Evolutionary conservation across 2,113 vertebrate genomes (phyloP).

Genomic region (Tichodroma muraria): DNA sequence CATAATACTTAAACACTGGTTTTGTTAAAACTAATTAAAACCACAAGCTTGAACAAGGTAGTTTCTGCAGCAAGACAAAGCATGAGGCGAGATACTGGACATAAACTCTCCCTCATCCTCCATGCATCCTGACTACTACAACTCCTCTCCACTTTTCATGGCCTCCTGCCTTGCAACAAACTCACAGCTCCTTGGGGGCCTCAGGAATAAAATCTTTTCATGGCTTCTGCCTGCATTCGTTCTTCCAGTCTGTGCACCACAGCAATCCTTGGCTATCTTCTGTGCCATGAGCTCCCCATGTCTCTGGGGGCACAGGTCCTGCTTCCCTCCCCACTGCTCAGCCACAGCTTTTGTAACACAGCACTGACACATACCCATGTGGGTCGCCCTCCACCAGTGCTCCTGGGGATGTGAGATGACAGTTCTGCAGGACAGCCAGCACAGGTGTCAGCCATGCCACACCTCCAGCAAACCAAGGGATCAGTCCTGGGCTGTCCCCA

Average conservation of each 20-base stretch:
- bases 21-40: background rate
- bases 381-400: fast-evolving
- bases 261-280: background rate
- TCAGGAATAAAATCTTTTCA: background rate
- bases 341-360: background rate
- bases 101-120: background rate
- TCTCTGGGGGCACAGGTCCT: background rate
- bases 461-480: background rate
- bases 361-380: fast-evolving
- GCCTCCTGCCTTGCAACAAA: background rate
- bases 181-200: background rate
- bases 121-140: background rate
- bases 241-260: background rate
- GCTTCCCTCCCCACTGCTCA: background rate
- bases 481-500: background rate
- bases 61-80: background rate
- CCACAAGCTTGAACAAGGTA: background rate
- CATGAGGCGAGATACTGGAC: background rate
- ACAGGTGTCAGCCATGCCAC: background rate
- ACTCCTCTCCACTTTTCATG: background rate
- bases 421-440: background rate
- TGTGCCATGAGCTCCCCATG: background rate
- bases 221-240: fast-evolving
- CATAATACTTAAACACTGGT: background rate
- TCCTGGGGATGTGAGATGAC: background rate